phyloP scores from a whole-genome alignment of 2,113 vertebrate genomes.

The Poeciliopsis turrubarensis region DNA sequence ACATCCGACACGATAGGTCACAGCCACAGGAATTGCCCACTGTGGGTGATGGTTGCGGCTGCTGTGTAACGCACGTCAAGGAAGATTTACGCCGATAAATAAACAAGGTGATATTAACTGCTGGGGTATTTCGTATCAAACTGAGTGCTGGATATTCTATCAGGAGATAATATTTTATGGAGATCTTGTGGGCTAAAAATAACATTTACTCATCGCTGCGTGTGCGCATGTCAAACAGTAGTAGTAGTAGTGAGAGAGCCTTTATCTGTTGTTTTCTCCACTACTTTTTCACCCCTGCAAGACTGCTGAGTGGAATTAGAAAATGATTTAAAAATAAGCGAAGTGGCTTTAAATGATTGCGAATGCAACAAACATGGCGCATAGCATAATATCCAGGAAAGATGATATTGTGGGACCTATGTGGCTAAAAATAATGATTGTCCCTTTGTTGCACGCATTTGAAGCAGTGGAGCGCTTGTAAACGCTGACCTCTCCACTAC shows the following conservation, averaged over 20 bases:
- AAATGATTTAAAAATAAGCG: too few species aligned
- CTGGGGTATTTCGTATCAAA: background rate
- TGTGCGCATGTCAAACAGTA: background rate
- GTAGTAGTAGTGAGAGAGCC: background rate
- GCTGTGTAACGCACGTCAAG: constrained; percentile 23
- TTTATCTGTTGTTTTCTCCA: background rate
- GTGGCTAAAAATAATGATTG: too few species aligned
- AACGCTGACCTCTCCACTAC: too few species aligned
- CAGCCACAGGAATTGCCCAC: constrained; percentile 27
- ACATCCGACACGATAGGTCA: constrained; percentile 24
- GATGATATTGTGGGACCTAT: too few species aligned
- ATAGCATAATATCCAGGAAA: too few species aligned
- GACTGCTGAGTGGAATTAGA: too few species aligned
- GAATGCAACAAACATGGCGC: too few species aligned
- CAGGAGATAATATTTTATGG: background rate
- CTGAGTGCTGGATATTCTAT: background rate
- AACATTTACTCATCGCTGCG: background rate
- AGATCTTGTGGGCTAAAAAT: background rate
- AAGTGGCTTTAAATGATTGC: too few species aligned
- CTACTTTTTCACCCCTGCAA: background rate
- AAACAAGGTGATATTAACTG: too few species aligned
- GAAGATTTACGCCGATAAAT: constrained; percentile 24
- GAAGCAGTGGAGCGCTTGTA: too few species aligned
- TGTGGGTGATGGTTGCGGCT: constrained; percentile 26
- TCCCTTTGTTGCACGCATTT: too few species aligned